A percentile compares a stretch with the other conserved stretches of the same genome.
phyloP scores from a whole-genome alignment of 2,888 invertebrate genomes.

The Archips xylosteana region DNA sequence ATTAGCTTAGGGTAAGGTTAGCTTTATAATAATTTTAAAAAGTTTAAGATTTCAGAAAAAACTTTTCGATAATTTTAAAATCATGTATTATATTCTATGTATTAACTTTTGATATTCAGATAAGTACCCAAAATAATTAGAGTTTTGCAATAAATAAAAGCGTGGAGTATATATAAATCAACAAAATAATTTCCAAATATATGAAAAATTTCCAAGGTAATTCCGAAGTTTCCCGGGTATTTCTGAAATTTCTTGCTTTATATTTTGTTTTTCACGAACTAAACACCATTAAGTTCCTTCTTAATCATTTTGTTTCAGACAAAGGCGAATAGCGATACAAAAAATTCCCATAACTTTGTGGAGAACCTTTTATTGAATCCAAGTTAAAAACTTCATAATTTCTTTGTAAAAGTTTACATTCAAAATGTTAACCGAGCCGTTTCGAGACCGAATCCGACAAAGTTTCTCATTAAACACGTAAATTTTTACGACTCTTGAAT shows the following conservation, averaged over 20 bases:
- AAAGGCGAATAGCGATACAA: constrained; percentile 33
- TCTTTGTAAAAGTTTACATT: constrained; percentile 43
- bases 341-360: constrained; percentile 42
- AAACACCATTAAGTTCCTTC: constrained; percentile 9
- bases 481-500: constrained; percentile 50
- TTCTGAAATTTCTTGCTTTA: constrained; percentile 1
- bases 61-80: too few relatives aligned
- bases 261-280: neutral
- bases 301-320: constrained; percentile 22
- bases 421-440: constrained; percentile 47
- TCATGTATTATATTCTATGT: too few relatives aligned
- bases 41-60: too few relatives aligned
- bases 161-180: neutral
- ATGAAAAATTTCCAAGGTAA: neutral
- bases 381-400: constrained; percentile 42
- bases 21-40: too few relatives aligned
- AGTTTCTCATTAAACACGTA: constrained; percentile 51
- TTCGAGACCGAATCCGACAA: constrained; percentile 44
- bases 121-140: too few relatives aligned
- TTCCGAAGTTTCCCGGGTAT: neutral
- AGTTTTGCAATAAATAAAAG: neutral
- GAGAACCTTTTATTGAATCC: constrained; percentile 43
- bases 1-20: too few relatives aligned
- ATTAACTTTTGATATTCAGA: too few relatives aligned
- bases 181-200: neutral